Conservation (phyloP, 2,113 vertebrate genomes). For the Chauna torquata region DNA sequence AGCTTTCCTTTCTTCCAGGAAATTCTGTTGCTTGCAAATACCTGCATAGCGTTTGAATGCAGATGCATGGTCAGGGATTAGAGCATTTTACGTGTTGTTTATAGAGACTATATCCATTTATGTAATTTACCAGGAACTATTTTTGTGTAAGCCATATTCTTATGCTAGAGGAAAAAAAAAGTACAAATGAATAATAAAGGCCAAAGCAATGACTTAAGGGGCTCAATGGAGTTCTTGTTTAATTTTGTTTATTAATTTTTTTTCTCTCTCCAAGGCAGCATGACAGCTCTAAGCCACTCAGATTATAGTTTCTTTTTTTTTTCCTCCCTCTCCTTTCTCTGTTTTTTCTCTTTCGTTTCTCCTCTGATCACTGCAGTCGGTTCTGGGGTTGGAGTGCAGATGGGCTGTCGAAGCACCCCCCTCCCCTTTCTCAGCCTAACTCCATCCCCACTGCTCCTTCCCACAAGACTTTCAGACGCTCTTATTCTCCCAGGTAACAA, state of each 20-base stretch:
- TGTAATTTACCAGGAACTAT: not conserved
- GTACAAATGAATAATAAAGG: not conserved
- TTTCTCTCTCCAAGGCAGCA: conserved; percentile 69
- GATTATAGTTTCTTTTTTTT: conserved; percentile 77
- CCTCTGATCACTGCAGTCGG: conserved; percentile 88
- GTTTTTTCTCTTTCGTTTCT: conserved; percentile 65
- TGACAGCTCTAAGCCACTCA: conserved; percentile 78
- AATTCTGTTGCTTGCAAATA: not conserved
- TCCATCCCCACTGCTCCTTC: conserved; percentile 92
- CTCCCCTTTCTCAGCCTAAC: conserved; percentile 93
- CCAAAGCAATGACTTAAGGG: not conserved
- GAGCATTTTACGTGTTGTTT: not conserved
- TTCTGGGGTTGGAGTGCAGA: conserved; percentile 98
- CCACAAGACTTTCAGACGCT: conserved; percentile 94
- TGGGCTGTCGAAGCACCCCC: conserved; percentile 92
- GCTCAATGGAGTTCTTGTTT: conserved; percentile 61
- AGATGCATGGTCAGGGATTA: not conserved
- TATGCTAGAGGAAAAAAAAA: not conserved
- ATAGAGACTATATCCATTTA: not conserved
- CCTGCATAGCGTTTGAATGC: not conserved
- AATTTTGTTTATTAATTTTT: conserved; percentile 76
- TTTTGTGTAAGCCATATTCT: not conserved
- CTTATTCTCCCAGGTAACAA: conserved; percentile 97
- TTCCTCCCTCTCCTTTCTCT: conserved; percentile 63
- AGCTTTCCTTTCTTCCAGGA: not conserved